Percentiles rank a stretch among this genome's conserved stretches.
Conservation (phyloP, 30 jellyfish, hydroid and myxozoan species). For the Sanderia malayensis region DNA sequence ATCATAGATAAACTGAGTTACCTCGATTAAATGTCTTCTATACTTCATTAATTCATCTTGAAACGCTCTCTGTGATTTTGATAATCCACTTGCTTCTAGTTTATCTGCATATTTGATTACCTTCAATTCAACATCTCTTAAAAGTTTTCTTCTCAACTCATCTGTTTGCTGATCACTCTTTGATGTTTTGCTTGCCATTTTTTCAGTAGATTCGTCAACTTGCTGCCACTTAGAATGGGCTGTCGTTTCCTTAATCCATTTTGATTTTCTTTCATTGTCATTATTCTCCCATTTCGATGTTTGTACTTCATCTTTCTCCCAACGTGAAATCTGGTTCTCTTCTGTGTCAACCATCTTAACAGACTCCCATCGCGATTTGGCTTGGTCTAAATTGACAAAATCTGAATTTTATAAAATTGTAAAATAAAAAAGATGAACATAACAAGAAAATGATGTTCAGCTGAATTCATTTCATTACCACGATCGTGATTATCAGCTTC, state of each 20-base stretch:
- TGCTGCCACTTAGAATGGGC: constrained; percentile 30
- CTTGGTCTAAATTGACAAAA: constrained; percentile 7
- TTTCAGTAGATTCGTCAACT: constrained; percentile 37
- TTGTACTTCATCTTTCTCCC: constrained; percentile 69
- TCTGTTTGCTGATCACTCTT: constrained; percentile 32
- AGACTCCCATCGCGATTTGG: constrained; percentile 27
- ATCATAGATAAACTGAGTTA: background rate
- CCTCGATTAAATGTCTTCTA: constrained; percentile 66
- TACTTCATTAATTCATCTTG: constrained; percentile 69
- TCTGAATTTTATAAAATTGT: background rate
- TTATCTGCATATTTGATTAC: constrained; percentile 80
- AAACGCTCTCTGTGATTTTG: constrained; percentile 53
- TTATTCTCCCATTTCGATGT: constrained; percentile 63
- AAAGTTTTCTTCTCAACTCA: constrained; percentile 64
- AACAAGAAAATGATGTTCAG: background rate
- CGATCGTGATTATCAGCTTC: constrained; percentile 53
- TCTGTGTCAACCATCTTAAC: constrained; percentile 54
- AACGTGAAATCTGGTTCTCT: constrained; percentile 61
- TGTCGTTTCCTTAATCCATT: constrained; percentile 27
- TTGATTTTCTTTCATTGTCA: constrained; percentile 26
- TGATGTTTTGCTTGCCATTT: constrained; percentile 1
- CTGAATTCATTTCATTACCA: constrained; percentile 24
- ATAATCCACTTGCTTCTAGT: constrained; percentile 75
- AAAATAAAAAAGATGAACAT: background rate
- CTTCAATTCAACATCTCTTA: constrained; percentile 88